Base-by-base conservation (phyloP, 2,888 invertebrate genomes). In the Odontocerum albicorne region DNA sequence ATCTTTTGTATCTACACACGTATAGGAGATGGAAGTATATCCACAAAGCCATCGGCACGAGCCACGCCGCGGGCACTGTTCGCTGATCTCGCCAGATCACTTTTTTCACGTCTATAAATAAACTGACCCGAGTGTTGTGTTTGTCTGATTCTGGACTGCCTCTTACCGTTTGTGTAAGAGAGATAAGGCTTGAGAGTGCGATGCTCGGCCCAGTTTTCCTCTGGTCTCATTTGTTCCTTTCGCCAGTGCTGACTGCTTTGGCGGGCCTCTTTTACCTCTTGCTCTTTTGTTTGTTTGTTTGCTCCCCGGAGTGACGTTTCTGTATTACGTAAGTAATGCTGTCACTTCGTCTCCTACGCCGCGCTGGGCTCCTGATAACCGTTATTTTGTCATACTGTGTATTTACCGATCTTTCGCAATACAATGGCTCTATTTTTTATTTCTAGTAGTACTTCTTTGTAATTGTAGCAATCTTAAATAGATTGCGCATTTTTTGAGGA, bases 41-140 rank as follows among this genome's bases (percentile, higher is more conserved):
- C n/a, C n/a, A n/a, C 55, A 55, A 59, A 59, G 55, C 44, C 51
- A 12, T 50, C 32, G 42, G 59, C 59, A 59, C 59, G 59, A 47
- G 59, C 53, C 58, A 59, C 22, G 55, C 58, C 55, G 47, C 52
- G 32, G 59, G 59, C 55, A 39, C 33, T 45, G 39, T 16, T 47
- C 40, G 43, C 44, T 43, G 27, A 39, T 40, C 16, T 39, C 4
- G 46, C 46, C 53, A 46, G 39, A 39, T 36, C 21, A 53, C 42
- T 53, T 53, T 20, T 51, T n/a, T 21, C n/a, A 27, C 43, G 22
- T 43, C 43, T 10, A 7, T 27, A 4, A 27, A 27, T 7, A 4
- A 27, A 27, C 27, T 7, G 27, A 27, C 27, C 27, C 27, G 27
- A 27, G 27, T 10, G 10, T 7, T 10, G 27, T 27, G 27, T 27